Evolutionary conservation across 2,888 invertebrate genomes (phyloP), one percentile per base, ranked within the genome.

Genomic region (Subacronicta megacephala): DNA sequence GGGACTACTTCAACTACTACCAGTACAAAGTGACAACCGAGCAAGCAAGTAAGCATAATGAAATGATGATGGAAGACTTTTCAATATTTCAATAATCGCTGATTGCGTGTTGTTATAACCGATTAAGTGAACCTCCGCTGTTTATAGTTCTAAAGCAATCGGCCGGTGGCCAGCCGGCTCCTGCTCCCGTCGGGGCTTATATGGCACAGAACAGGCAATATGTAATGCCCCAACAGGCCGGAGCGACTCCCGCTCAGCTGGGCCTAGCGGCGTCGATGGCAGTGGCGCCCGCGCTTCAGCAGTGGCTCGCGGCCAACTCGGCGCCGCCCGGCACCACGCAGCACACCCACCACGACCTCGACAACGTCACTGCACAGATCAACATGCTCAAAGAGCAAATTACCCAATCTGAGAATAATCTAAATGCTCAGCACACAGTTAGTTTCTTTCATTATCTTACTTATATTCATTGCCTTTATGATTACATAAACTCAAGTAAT

Each of bases 1-100:
- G 99, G 54, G 99, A 99, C 84, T 96, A 96, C 94, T 98, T 97
- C 94, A 98, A 97, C 90, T 99, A 99, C 93, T 99, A 99, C 93
- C 98, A 98, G 90, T 99, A 97, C 91, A 97, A 98, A 96, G 99
- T 99, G 80, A 97, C 97, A 50, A 96, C 98, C 56, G 99, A 99
- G 91, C 99, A 98, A 96, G 96, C 98, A 88, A 97, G 97, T 97
- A 95, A 96, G 97, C 96, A 92, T 91, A 75, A 63, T 78, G 81
- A 78, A 83, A 77, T 84, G 85, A 82, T 81, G 84, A 85, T 69
- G 77, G 77, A 72, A 75, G 72, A 63, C 49, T 66, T 69, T 63
- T 78, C 68, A 87, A 82, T 86, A 80, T 82, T 82, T 72, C 77
- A 86, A 90, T 81, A 85, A 86, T 89, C 90, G 88, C 87, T 88